phyloP scores from a whole-genome alignment of 2,888 invertebrate genomes.

The Drosophila hawaiiensis region DNA sequence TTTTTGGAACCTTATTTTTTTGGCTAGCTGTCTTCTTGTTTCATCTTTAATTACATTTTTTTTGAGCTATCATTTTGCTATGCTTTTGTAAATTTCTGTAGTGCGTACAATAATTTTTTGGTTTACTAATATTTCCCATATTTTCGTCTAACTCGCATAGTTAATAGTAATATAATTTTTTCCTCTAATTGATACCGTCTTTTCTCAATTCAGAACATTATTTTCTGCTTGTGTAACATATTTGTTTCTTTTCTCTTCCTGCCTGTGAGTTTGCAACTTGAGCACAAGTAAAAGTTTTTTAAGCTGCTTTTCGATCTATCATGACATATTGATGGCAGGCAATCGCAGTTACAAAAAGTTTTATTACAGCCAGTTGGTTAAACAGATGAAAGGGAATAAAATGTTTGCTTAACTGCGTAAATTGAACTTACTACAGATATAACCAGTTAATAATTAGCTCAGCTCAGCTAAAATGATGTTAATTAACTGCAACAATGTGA shows the following conservation, averaged over 20 bases:
- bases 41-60: neutral
- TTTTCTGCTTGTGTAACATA: neutral
- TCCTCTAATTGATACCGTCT: neutral
- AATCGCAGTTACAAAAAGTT: conserved; percentile 35
- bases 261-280: conserved; percentile 25
- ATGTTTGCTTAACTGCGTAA: neutral
- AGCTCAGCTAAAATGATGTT: conserved; percentile 28
- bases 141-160: neutral
- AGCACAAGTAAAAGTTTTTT: conserved; percentile 54
- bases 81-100: neutral
- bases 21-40: conserved; percentile 20
- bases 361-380: conserved; percentile 7
- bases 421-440: conserved; percentile 17
- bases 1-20: conserved; percentile 25
- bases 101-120: neutral
- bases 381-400: conserved; percentile 7
- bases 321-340: conserved; percentile 47
- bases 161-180: neutral
- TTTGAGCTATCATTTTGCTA: neutral
- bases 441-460: conserved; percentile 22
- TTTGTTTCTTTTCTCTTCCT: neutral
- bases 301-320: conserved; percentile 59
- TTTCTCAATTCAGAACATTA: neutral
- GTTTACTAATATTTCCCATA: neutral
- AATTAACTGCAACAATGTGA: conserved; percentile 47